These are phyloP conservation scores for Callopanchax toddi DNA, from an alignment of 2,113 vertebrate species.

Conservation along the genomic window DNA sequence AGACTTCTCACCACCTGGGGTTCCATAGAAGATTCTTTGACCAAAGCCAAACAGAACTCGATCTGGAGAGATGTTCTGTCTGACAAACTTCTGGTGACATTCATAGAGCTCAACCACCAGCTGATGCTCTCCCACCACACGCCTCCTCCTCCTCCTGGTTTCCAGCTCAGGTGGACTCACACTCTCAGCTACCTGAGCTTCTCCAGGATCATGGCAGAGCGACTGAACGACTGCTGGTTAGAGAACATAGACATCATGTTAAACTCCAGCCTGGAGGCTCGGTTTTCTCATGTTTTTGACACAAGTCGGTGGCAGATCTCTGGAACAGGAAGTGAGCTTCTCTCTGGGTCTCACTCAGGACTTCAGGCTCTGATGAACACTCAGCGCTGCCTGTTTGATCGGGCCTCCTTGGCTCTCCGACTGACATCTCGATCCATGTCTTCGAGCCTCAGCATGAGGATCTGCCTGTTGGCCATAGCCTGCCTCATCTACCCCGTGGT, in stretches of 20 bases:
- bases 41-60: conserved; percentile 67
- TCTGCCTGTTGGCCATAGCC: conserved; percentile 79
- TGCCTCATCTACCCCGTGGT: conserved; percentile 86
- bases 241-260: conserved; percentile 70
- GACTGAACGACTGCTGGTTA: conserved; percentile 76
- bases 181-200: conserved; percentile 65
- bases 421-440: conserved; percentile 76
- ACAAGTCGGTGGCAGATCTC: conserved; percentile 43
- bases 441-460: conserved; percentile 78
- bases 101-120: conserved; percentile 73
- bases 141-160: conserved; percentile 6
- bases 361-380: conserved; percentile 36
- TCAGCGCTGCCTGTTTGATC: conserved; percentile 74
- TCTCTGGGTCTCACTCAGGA: conserved; percentile 30
- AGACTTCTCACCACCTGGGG: conserved; percentile 75
- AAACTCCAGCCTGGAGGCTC: conserved; percentile 29
- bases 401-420: conserved; percentile 66
- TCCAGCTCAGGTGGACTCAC: conserved; percentile 63
- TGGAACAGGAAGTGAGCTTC: conserved; percentile 8
- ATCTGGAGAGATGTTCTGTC: conserved; percentile 80
- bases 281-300: conserved; percentile 26
- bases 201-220: conserved; percentile 76
- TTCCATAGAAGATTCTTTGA: conserved; percentile 56
- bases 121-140: conserved; percentile 40
- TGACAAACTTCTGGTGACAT: conserved; percentile 76